Evolutionary conservation across 1,140 invertebrate genomes (phyloP).

Genomic region (Copidosoma floridanum): DNA sequence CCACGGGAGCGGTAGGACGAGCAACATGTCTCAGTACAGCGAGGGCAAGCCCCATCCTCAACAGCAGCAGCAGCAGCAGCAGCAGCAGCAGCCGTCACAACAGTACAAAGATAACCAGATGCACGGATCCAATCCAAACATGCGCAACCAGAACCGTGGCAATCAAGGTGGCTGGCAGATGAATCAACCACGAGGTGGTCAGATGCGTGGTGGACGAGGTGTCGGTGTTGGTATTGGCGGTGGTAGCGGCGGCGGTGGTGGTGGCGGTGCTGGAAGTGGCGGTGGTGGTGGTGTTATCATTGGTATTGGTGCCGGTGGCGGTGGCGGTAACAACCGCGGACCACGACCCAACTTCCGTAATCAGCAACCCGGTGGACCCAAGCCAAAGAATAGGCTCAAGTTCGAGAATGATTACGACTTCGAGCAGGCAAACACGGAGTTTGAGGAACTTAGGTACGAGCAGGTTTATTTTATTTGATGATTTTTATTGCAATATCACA

Average conservation of each 20-base stretch:
- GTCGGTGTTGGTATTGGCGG: conserved; percentile 43
- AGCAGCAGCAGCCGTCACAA: no score
- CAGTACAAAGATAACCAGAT: conserved; percentile 13
- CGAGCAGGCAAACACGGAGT: conserved; percentile 94
- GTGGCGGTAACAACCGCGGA: no score
- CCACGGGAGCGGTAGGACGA: conserved; percentile 43
- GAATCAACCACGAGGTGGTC: conserved; percentile 39
- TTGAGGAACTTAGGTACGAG: conserved; percentile 87
- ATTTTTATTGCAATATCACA: no score
- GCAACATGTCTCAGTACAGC: conserved; percentile 50
- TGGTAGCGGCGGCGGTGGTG: conserved; percentile 22
- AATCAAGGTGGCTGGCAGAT: conserved; percentile 57
- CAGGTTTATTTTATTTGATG: no score
- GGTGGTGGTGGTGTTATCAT: no score
- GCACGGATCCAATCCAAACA: not conserved
- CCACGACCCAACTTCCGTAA: conserved; percentile 36
- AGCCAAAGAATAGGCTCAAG: conserved; percentile 72
- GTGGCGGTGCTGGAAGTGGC: not conserved
- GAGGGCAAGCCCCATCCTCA: conserved; percentile 42
- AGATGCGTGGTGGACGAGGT: conserved; percentile 49
- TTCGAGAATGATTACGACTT: conserved; percentile 98
- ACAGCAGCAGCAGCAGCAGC: conserved; percentile 29
- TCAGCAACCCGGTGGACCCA: conserved; percentile 39
- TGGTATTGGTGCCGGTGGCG: no score
- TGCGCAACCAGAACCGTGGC: conserved; percentile 46